Conservation (phyloP, 1,140 invertebrate genomes). For the Diorhabda elongata region DNA sequence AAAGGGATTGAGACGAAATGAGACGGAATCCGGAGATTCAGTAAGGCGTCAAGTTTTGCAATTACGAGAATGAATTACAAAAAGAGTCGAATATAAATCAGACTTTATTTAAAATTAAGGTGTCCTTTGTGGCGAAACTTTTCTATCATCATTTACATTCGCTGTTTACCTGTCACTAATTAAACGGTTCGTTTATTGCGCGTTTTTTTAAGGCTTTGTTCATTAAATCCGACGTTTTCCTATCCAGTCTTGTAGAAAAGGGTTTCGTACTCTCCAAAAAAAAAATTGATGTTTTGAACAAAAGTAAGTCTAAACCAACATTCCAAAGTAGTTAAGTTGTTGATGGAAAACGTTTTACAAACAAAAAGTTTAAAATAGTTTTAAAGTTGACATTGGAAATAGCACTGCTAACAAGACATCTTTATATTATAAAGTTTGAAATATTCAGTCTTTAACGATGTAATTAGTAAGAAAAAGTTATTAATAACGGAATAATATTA, state of each 20-base stretch:
- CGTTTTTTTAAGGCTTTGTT: constrained; percentile 1
- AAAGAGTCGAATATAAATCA: constrained; percentile 15
- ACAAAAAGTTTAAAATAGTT: no score
- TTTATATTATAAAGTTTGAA: no score
- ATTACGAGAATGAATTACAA: constrained; percentile 39
- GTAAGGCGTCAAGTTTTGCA: constrained; percentile 39
- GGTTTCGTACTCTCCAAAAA: background rate
- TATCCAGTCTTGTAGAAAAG: background rate
- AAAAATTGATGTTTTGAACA: background rate
- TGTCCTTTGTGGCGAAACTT: background rate
- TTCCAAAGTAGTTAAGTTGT: background rate
- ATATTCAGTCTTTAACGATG: no score
- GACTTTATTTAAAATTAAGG: constrained; percentile 3
- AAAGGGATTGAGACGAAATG: constrained; percentile 42
- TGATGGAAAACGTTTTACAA: no score
- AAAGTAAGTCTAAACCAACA: background rate
- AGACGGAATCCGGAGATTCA: constrained; percentile 38
- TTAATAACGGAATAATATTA: no score
- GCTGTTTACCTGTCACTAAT: constrained; percentile 2
- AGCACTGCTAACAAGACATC: no score
- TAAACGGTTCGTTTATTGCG: constrained; percentile 2
- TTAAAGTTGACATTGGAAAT: no score
- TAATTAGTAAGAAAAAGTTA: no score
- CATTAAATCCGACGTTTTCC: background rate
- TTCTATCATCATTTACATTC: constrained; percentile 2